Evolutionary conservation across 2,113 vertebrate genomes (phyloP).

Genomic region (Ageneiosus marmoratus): DNA sequence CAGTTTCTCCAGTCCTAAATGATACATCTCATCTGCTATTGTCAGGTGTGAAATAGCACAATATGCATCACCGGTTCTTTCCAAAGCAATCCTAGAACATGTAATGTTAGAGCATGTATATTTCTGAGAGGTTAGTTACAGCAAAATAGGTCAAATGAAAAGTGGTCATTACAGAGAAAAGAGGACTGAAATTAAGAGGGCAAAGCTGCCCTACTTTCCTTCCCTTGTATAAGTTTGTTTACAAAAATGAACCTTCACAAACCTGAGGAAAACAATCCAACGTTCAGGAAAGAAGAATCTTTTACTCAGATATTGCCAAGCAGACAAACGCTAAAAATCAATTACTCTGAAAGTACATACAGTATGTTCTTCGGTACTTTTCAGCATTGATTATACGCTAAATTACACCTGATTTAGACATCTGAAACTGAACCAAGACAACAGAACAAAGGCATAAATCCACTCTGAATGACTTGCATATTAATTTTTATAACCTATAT

Average conservation of each 20-base stretch:
- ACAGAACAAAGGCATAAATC: neutral
- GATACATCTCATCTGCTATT: neutral
- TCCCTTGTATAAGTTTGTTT: slow-evolving; percentile 46
- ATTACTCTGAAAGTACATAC: neutral
- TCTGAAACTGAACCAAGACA: neutral
- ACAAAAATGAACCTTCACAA: neutral
- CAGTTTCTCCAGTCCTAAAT: neutral
- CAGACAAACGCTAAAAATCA: neutral
- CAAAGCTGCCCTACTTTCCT: slow-evolving; percentile 61
- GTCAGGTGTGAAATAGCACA: neutral
- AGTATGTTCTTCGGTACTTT: neutral
- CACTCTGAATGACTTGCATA: neutral
- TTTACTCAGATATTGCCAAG: neutral
- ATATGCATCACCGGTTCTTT: neutral
- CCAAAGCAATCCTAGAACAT: neutral
- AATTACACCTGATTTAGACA: neutral
- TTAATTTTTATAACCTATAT: neutral
- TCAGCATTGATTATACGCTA: neutral
- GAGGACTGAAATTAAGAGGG: neutral
- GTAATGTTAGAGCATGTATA: neutral
- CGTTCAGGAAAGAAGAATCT: neutral
- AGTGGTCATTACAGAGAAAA: slow-evolving; percentile 35
- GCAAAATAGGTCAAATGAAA: slow-evolving; percentile 49
- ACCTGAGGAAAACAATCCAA: neutral
- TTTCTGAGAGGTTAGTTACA: slow-evolving; percentile 58